Conservation (phyloP, 1,140 invertebrate species). For the Choristoneura fumiferana region DNA sequence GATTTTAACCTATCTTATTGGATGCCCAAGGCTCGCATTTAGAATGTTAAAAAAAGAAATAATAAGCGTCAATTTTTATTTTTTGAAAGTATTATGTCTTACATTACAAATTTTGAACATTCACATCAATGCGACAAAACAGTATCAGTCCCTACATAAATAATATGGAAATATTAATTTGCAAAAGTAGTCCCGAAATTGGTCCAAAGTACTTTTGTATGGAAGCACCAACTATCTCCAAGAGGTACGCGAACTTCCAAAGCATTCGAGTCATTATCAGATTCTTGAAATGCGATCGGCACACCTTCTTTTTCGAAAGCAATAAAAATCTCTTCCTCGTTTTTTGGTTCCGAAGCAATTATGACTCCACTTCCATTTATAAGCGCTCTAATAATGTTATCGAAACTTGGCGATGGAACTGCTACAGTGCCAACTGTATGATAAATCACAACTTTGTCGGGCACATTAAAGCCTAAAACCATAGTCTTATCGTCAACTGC, state of each 20-base stretch:
- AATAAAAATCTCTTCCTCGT: constrained; percentile 3
- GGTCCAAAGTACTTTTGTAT: constrained; percentile 6
- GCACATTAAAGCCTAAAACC: constrained; percentile 3
- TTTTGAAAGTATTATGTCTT: too few species aligned
- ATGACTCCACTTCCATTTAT: constrained; percentile 6
- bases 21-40: too few species aligned
- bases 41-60: too few species aligned
- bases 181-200: constrained; percentile 2
- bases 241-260: not conserved
- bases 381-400: constrained; percentile 12
- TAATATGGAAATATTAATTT: not conserved
- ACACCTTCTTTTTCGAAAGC: not conserved
- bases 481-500: not conserved
- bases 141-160: too few species aligned
- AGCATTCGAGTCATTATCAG: not conserved
- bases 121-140: too few species aligned
- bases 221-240: constrained; percentile 9
- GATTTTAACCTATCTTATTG: too few species aligned
- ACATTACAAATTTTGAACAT: too few species aligned
- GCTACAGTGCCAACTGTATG: constrained; percentile 3
- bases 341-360: constrained; percentile 3
- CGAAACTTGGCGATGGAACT: not conserved
- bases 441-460: not conserved
- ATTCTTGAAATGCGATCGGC: not conserved
- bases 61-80: too few species aligned